These are phyloP conservation scores for Choristoneura rosaceana DNA, from an alignment of 2,888 invertebrate species.

Conservation along the genomic window DNA sequence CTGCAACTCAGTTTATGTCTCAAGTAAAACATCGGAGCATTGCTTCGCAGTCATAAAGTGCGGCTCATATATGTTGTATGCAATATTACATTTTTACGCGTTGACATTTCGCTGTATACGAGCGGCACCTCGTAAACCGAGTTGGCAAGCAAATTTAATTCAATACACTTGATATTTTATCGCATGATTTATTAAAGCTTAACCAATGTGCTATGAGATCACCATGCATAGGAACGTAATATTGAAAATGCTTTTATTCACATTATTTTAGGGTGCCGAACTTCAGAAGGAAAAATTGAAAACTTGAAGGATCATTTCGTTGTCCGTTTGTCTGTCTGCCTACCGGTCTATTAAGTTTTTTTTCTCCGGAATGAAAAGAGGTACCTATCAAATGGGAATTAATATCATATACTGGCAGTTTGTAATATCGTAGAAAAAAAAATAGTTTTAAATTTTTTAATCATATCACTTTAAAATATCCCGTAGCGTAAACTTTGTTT, in stretches of 20 bases:
- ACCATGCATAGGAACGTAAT: background rate
- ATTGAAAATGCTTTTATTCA: too few relatives aligned
- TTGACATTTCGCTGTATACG: conserved; percentile 60
- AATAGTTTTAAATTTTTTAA: background rate
- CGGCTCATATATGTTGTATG: conserved; percentile 71
- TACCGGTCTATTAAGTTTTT: too few relatives aligned
- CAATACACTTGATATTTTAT: conserved; percentile 54
- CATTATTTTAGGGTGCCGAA: too few relatives aligned
- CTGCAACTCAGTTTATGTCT: conserved; percentile 51
- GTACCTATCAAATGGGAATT: too few relatives aligned
- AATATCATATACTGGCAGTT: too few relatives aligned
- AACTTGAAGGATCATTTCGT: too few relatives aligned
- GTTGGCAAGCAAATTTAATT: conserved; percentile 72
- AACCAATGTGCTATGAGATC: conserved; percentile 12
- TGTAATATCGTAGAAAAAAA: background rate
- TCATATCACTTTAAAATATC: background rate
- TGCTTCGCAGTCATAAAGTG: conserved; percentile 55
- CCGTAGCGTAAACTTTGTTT: background rate
- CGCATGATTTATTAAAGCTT: conserved; percentile 19
- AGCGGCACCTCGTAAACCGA: conserved; percentile 69
- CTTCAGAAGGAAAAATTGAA: too few relatives aligned
- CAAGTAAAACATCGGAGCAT: conserved; percentile 46
- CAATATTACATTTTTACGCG: conserved; percentile 76
- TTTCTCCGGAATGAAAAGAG: too few relatives aligned
- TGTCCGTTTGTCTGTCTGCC: too few relatives aligned